Base-by-base conservation (phyloP, 1,140 invertebrate species). In the Diachasmimorpha longicaudata region DNA sequence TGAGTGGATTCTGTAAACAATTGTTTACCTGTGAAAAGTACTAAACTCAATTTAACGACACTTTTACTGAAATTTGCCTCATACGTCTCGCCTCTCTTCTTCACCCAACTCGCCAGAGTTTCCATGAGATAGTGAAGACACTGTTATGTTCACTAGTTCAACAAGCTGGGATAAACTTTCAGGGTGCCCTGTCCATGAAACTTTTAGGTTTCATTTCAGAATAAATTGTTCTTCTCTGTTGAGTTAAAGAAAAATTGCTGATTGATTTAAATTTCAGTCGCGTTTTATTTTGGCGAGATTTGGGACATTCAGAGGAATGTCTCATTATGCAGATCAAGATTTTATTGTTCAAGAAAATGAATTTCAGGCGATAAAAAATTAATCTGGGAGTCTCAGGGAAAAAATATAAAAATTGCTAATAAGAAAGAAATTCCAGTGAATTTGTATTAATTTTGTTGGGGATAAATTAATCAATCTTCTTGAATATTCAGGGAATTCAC, bases 11-110 rank as follows among this genome's bases (percentile, higher is more conserved):
- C 19, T 63, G 31, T 52, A 9, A 52, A 52, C 48, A 52, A 19
- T 52, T 71, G 68, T 76, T 76, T 76, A 71, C 69, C 52, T 63
- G 74, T 39, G 21, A 58, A 52, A 70, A 76, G 55, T 46, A 72
- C 31, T 52, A 68, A 72, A 73, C 46, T 77, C 70, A 58, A 77
- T 77, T 77, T 77, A 77, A 77, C 66, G 71, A 77, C 71, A 77
- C 76, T 63, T 77, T 73, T 25, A 37, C 16, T 31, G 72, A 76
- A 76, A 77, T 77, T 77, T 46, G 48, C 37, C 48, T 72, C 75
- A 70, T 76, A 72, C 70, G 55, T 76, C 44, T 72, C 11, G 11
- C 39, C 13, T 1, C 48, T 55, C 6, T 19, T 63, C 19, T 19
- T 23, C 19, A 25, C 42, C 9, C 46, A n/a, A 58, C 19, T 42